A percentile compares a stretch with the other conserved stretches of the same genome.
phyloP scores from a whole-genome alignment of 2,888 invertebrate species.

The Pycnomerus fuliginosus region DNA sequence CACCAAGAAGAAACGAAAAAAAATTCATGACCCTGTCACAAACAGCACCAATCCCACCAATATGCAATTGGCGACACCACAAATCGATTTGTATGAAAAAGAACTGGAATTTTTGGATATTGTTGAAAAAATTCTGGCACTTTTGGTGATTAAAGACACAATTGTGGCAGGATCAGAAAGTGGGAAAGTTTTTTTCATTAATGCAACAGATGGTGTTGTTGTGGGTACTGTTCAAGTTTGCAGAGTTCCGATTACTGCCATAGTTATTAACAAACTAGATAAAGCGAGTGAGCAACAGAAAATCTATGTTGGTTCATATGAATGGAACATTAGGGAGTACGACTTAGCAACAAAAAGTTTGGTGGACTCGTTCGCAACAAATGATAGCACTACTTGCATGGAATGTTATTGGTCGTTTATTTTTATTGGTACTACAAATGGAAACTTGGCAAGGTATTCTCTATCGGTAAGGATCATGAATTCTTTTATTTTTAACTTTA shows the following conservation, averaged over 20 bases:
- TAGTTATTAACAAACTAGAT: constrained; percentile 54
- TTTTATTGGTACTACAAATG: constrained; percentile 72
- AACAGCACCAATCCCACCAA: too few species aligned
- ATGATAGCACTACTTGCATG: constrained; percentile 72
- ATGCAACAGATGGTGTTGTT: constrained; percentile 49
- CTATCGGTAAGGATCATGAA: too few species aligned
- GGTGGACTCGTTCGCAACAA: constrained; percentile 57
- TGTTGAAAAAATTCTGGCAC: constrained; percentile 36
- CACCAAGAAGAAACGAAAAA: neutral
- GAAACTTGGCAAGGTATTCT: constrained; percentile 68
- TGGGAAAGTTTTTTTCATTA: constrained; percentile 64
- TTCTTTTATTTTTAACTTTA: too few species aligned
- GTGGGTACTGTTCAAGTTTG: constrained; percentile 60
- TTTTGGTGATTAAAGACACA: constrained; percentile 53
- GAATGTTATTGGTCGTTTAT: constrained; percentile 71
- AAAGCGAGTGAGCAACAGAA: constrained; percentile 38
- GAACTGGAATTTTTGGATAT: constrained; percentile 31
- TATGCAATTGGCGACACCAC: too few species aligned
- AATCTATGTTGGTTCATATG: constrained; percentile 64
- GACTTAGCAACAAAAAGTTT: constrained; percentile 59
- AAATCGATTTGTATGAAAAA: constrained; percentile 25
- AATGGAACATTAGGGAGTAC: constrained; percentile 62
- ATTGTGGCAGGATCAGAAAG: constrained; percentile 65
- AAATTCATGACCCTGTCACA: constrained; percentile 4
- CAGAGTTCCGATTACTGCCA: constrained; percentile 62